These are phyloP conservation scores for Zelleria hepariella DNA, from an alignment of 2,888 invertebrate species.

Conservation along the genomic window DNA sequence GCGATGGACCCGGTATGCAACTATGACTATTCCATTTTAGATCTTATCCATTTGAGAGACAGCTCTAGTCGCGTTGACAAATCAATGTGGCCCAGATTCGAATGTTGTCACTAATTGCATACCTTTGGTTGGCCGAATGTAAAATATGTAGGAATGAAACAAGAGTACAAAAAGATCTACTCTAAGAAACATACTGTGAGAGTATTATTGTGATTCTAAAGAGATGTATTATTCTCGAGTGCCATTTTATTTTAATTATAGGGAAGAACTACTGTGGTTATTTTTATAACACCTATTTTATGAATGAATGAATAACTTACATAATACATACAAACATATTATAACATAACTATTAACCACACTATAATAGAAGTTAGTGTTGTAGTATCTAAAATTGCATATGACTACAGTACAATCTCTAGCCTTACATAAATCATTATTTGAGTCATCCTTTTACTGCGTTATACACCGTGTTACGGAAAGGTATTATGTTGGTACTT, in stretches of 20 bases:
- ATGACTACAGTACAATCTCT: conserved; percentile 49
- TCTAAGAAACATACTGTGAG: neutral
- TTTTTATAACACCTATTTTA: conserved; percentile 25
- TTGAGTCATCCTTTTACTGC: neutral
- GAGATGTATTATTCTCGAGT: conserved; percentile 29
- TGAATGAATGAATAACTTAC: conserved; percentile 22
- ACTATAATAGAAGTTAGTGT: too few species aligned
- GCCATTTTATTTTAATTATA: conserved; percentile 42
- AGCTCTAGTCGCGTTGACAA: neutral
- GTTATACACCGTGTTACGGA: conserved; percentile 18
- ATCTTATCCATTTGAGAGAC: neutral
- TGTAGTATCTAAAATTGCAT: too few species aligned
- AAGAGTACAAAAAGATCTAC: neutral
- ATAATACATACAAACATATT: neutral
- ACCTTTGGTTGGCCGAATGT: neutral
- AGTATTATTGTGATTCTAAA: neutral
- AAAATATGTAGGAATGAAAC: neutral
- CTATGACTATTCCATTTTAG: neutral
- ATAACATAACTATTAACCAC: conserved; percentile 8
- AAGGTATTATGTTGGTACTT: conserved; percentile 25
- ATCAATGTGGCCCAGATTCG: neutral
- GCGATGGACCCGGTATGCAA: neutral
- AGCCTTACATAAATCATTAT: conserved; percentile 37
- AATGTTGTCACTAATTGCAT: neutral
- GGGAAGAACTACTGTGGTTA: conserved; percentile 19